Evolutionary conservation across 23 tunicate genomes (phyloP).

Genomic region (Trididemnum clinides): DNA sequence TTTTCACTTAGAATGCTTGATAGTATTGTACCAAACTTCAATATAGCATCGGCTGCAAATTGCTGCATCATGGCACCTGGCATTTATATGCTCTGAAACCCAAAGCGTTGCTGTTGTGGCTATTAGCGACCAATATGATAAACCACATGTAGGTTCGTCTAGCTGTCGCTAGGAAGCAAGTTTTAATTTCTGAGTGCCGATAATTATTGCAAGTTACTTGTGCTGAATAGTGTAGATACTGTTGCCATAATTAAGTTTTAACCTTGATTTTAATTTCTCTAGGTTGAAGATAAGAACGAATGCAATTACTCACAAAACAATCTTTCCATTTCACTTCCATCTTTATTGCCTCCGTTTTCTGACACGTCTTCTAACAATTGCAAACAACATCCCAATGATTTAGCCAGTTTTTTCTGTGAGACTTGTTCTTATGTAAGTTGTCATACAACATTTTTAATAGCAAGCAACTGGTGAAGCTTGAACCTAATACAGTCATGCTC

Average conservation of each 20-base stretch:
- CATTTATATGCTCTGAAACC: too few species aligned
- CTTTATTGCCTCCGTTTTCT: constrained; percentile 33
- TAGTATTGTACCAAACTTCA: too few species aligned
- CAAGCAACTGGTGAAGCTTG: not conserved
- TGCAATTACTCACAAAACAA: not conserved
- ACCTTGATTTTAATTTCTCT: not conserved
- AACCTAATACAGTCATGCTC: not conserved
- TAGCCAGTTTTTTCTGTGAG: constrained; percentile 65
- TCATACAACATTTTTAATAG: not conserved
- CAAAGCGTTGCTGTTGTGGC: too few species aligned
- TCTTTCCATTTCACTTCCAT: not conserved
- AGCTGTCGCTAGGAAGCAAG: too few species aligned
- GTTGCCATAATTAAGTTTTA: not conserved
- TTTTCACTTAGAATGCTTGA: too few species aligned
- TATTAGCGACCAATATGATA: too few species aligned
- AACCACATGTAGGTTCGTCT: too few species aligned
- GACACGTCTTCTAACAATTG: constrained; percentile 29
- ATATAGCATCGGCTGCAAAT: too few species aligned
- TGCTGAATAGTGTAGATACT: not conserved
- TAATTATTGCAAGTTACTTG: too few species aligned
- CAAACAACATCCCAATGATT: constrained; percentile 52
- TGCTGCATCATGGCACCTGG: too few species aligned
- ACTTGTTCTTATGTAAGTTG: constrained; percentile 63
- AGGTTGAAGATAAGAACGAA: not conserved
- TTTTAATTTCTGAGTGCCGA: too few species aligned